Percentiles rank a stretch among this genome's conserved stretches.
Evolutionary conservation across 2,797 vertebrate species (phyloP).

Genomic region (Chelmon rostratus): DNA sequence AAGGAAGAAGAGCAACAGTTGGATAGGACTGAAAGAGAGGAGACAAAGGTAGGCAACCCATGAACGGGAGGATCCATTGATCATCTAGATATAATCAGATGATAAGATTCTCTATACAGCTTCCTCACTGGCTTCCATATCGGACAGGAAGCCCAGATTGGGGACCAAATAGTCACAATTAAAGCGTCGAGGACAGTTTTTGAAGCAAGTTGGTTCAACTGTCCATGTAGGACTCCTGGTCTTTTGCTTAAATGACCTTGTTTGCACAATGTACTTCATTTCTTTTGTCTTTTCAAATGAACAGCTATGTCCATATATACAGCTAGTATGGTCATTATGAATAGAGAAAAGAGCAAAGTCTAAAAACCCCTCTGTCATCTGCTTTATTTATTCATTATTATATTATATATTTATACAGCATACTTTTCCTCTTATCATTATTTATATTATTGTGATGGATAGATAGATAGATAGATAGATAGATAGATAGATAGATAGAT

Average conservation of each 20-base stretch:
- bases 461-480: too few relatives aligned
- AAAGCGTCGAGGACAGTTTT: background rate
- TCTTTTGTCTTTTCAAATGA: background rate
- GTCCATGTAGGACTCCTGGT: too few relatives aligned
- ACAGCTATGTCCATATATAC: background rate
- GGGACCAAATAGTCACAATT: background rate
- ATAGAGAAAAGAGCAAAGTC: background rate
- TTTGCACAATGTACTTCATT: background rate
- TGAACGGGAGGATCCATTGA: background rate
- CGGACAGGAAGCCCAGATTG: background rate
- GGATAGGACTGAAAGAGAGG: background rate
- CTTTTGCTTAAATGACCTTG: background rate
- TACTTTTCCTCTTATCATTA: too few relatives aligned
- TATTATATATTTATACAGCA: too few relatives aligned
- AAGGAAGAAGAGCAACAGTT: constrained; percentile 14
- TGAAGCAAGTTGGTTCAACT: background rate
- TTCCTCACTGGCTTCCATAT: background rate
- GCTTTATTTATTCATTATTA: too few relatives aligned
- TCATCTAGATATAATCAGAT: background rate
- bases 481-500: background rate
- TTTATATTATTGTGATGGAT: too few relatives aligned
- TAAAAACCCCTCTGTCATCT: background rate
- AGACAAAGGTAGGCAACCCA: background rate
- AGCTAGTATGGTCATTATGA: background rate
- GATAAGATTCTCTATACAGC: background rate